Base-by-base conservation (phyloP, 2,113 vertebrate species). In the Epinephelus fuscoguttatus region DNA sequence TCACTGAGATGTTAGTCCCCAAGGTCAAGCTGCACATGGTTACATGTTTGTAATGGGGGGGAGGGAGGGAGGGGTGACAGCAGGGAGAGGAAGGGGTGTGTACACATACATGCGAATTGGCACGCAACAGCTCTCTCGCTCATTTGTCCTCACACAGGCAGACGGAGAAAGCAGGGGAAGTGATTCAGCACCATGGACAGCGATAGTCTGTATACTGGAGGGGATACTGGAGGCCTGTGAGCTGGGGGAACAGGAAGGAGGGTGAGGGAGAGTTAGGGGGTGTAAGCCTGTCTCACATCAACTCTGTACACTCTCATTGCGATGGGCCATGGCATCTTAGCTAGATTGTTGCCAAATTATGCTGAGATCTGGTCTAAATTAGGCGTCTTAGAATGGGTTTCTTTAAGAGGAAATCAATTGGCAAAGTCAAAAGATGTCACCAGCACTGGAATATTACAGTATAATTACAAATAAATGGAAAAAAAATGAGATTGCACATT, bases 121-220 rank as follows among this genome's bases (percentile, higher is more conserved):
- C 82, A 64, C 63, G 14, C 79, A 69, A 76, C 27, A 55, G 3
- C 78, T 69, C 78, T 37, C 27, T 12, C n/a, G 23, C 23, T 27
- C 55, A n/a, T 62, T 67, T 45, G 56, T 53, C 12, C 64, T 52
- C 68, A 62, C 55, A 19, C 62, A 53, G 2, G 33, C 66, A 45
- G 40, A 78, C 23, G 61, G 27, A 71, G 71, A 40, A 63, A 75
- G 67, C 14, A 13, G 13, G 42, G 45, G 67, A 25, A 25, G 81
- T 85, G 86, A 88, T 89, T 91, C 92, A 92, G 93, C 92, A 93
- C 92, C 89, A 75, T 81, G 90, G 79, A 90, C 88, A 91, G 89
- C 81, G 49, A 70, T 63, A 52, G 60, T 77, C 69, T 81, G 75
- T 49, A 82, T 67, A 70, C 64, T 73, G 60, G 66, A 50, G 66